These are phyloP conservation scores for Thunnus thynnus DNA, from an alignment of 2,113 vertebrate genomes.

Conservation along the genomic window DNA sequence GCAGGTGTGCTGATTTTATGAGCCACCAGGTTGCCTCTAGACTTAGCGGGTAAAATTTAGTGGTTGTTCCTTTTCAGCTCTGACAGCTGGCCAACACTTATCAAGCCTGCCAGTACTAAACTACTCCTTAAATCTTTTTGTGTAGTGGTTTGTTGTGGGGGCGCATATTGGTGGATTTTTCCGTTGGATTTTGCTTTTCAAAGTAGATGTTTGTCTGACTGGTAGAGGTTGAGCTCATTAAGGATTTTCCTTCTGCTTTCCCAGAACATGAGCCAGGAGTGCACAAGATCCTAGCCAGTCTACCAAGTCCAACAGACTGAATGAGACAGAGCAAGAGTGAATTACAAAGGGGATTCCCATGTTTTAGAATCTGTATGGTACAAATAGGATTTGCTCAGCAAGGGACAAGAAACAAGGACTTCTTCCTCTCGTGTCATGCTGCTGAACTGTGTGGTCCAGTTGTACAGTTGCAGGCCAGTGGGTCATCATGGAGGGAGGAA, in stretches of 20 bases:
- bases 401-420: slow-evolving; percentile 22
- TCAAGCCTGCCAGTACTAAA: slow-evolving; percentile 12
- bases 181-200: slow-evolving; percentile 13
- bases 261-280: slow-evolving; percentile 10
- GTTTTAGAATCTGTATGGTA: slow-evolving; percentile 29
- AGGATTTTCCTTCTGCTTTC: slow-evolving; percentile 44
- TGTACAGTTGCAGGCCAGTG: slow-evolving; percentile 46
- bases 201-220: slow-evolving; percentile 27
- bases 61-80: neutral
- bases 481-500: slow-evolving; percentile 48
- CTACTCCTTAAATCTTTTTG: slow-evolving; percentile 5
- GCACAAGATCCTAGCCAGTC: slow-evolving; percentile 22
- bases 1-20: slow-evolving; percentile 10
- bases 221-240: slow-evolving; percentile 19
- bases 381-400: slow-evolving; percentile 48
- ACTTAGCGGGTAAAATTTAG: neutral
- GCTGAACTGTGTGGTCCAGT: slow-evolving; percentile 34
- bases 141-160: slow-evolving; percentile 11
- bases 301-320: slow-evolving; percentile 22
- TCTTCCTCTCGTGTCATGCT: slow-evolving; percentile 8
- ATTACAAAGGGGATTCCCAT: slow-evolving; percentile 25
- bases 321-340: slow-evolving; percentile 27
- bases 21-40: neutral
- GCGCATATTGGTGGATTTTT: slow-evolving; percentile 8
- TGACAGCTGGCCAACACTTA: neutral